phyloP scores from a whole-genome alignment of 23 tunicate species.

The Styela plicata region DNA sequence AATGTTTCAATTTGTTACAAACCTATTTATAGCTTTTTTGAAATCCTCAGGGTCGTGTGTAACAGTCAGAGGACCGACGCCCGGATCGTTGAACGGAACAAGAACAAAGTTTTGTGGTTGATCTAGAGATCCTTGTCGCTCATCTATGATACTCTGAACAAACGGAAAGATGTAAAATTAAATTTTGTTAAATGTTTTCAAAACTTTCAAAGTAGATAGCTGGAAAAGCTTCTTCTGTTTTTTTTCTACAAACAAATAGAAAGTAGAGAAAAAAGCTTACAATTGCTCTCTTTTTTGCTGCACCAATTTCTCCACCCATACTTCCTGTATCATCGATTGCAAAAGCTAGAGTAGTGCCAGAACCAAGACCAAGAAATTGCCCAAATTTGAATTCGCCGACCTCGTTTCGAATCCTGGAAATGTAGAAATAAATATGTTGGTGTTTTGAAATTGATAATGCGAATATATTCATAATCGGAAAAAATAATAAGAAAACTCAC shows the following conservation, averaged over 20 bases:
- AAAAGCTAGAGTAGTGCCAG: slow-evolving; percentile 65
- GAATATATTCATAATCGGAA: no score
- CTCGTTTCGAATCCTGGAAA: slow-evolving; percentile 47
- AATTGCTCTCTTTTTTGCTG: slow-evolving; percentile 52
- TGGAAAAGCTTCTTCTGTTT: neutral
- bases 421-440: neutral
- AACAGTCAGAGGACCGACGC: slow-evolving; percentile 35
- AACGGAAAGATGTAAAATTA: neutral
- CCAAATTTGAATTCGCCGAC: slow-evolving; percentile 54
- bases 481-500: slow-evolving; percentile 12
- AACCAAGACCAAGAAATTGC: slow-evolving; percentile 32
- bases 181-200: neutral
- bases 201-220: neutral
- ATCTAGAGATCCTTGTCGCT: slow-evolving; percentile 60
- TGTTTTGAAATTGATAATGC: neutral
- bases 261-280: slow-evolving; percentile 26
- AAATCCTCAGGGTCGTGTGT: slow-evolving; percentile 40
- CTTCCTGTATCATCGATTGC: slow-evolving; percentile 76
- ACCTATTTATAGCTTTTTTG: slow-evolving; percentile 29
- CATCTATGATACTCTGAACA: slow-evolving; percentile 37
- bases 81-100: slow-evolving; percentile 66
- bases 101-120: slow-evolving; percentile 55
- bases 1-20: neutral
- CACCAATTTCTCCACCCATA: slow-evolving; percentile 55
- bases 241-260: no score